Base-by-base conservation (phyloP, 2,113 vertebrate genomes). In the Pygoscelis antarcticus region DNA sequence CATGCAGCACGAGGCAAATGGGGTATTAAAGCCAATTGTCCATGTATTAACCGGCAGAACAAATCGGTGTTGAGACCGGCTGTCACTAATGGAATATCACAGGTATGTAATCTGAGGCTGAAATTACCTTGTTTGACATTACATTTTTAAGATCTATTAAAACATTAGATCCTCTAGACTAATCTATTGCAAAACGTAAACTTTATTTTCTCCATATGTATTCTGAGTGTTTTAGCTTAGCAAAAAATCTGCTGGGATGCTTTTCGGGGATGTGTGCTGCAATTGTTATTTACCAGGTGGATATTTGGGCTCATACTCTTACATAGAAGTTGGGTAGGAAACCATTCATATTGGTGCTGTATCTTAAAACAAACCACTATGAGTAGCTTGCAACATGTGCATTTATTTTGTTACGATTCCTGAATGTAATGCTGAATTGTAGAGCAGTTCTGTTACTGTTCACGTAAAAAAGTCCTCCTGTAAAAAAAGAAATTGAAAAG, bases 21-120 rank as follows among this genome's bases (percentile, higher is more conserved):
- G 99, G 99, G 99, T 83, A 99, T 99, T 96, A 99, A 99, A 98
- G 99, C 99, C 25, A 99, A 99, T 70, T 99, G 99, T 91, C 99
- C 99, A 2, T 99, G 99, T 97, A 99, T 99, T 96, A 99, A 98
- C 98, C 98, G 99, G 91, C 99, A 99, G 90, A 99, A 95, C 85
- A 99, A 99, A 98, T 99, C 99, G 3, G 98, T 99, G 36, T 96
- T 99, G 93, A 99, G 99, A 95, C 99, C 99, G 27, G 98, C 98
- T 96, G 99, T 99, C 94, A 99, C 99, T 86, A 99, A 99, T 93
- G 99, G 99, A 69, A 99, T 99, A 95, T 99, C 99, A 97, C 99
- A 99, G 99, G 99, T 99, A 99, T 83, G 93, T 77, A 25, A 42
- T 85, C 25, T 54, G 49, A 72, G 68, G 15, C 23, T 72, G 64